Percentiles rank a stretch among this genome's conserved stretches.
phyloP scores from a whole-genome alignment of 2,797 vertebrate species.

The Cynopterus sphinx region DNA sequence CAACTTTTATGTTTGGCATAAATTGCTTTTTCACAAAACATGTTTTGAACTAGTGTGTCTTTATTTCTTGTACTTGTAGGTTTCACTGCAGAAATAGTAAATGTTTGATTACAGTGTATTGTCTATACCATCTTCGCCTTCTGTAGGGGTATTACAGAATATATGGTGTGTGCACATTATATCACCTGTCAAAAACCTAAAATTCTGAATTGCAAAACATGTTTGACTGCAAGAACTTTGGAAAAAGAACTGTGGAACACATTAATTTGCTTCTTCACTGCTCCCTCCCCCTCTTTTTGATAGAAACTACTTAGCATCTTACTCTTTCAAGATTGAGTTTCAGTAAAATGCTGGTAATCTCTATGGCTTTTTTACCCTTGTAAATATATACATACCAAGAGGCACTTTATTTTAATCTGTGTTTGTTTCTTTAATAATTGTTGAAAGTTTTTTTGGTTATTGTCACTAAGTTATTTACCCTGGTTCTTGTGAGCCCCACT shows the following conservation, averaged over 20 bases:
- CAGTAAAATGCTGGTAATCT: constrained; percentile 15
- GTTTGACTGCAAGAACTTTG: neutral
- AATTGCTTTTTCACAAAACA: neutral
- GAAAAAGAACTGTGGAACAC: neutral
- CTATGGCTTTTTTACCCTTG: neutral
- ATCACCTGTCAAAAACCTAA: neutral
- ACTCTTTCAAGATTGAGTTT: neutral
- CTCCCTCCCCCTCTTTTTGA: no score
- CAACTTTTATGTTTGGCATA: neutral
- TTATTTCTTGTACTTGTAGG: constrained; percentile 26
- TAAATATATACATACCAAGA: neutral
- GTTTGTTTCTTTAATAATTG: constrained; percentile 30
- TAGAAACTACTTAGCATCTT: neutral
- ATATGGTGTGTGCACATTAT: neutral
- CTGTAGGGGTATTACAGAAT: neutral
- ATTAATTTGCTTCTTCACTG: neutral
- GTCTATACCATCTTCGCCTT: neutral
- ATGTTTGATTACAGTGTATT: neutral
- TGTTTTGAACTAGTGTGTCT: neutral
- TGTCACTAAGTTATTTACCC: neutral
- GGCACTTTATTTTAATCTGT: constrained; percentile 8
- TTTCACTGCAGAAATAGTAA: constrained; percentile 24
- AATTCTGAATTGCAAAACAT: neutral
- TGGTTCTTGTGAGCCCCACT: neutral
- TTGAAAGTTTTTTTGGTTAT: constrained; percentile 2